Base-by-base conservation (phyloP, 1,140 invertebrate species). In the Drosophila orena region DNA sequence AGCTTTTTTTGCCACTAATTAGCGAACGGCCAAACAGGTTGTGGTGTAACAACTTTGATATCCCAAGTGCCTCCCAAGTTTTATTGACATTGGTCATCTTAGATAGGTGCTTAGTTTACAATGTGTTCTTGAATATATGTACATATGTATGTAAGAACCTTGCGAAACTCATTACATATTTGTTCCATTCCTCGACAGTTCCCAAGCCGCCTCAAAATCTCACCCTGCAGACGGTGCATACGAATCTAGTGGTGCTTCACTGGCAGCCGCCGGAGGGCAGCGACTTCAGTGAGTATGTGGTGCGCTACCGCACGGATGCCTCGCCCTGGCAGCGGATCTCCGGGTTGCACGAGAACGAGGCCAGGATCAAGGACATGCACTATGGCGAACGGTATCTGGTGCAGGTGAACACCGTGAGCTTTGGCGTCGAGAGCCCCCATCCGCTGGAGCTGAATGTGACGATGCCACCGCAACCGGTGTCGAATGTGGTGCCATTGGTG, bases 331-430 rank as follows among this genome's bases (percentile, higher is more conserved):
- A 94, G 2, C 94, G 94, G 77, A 90, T 97, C 6, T 94, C 94
- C 2, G 94, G 94, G 50, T 94, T 96, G 11, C 94, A 94, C 55
- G 84, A 92, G 6, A 94, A 93, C 17, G 95, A 96, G 86, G 96
- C 96, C 0, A 96, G 97, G 93, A 95, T 98, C 14, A 94, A 95
- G 43, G 96, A 98, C 85, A 96, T 98, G 94, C 96, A 95, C n/a
- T 95, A 97, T 20, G 97, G 97, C 40, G 97, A 98, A 92, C 94
- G 94, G 30, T 98, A 98, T 90, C 95, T 95, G 3, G 96, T 98
- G 72, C 95, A 97, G 93, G 96, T 98, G 11, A 97, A 97, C 89
- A 96, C 97, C 6, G 95, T 97, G 0, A 97, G 96, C 92, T 97
- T 96, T 85, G 95, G 95, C 8, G 95, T 97, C 4, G 96, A 97